Conservation (phyloP, 1,140 invertebrate species). For the Heliothis virescens region DNA sequence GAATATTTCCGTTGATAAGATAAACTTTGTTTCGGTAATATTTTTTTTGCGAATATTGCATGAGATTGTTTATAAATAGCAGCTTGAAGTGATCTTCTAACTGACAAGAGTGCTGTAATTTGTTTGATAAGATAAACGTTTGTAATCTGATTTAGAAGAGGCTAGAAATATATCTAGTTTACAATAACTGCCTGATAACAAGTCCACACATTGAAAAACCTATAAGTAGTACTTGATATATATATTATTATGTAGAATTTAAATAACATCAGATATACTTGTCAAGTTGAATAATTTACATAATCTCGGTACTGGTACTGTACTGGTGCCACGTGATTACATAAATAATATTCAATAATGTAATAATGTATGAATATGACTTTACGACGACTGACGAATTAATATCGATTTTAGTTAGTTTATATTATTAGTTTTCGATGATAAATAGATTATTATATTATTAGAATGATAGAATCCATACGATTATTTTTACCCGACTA, state of each 20-base stretch:
- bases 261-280: not conserved
- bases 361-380: not conserved
- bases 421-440: too few relatives aligned
- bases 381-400: too few relatives aligned
- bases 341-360: not conserved
- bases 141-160: constrained; percentile 8
- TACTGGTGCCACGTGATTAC: not conserved
- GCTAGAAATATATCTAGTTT: not conserved
- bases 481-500: too few relatives aligned
- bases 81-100: not conserved
- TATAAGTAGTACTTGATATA: not conserved
- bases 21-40: constrained; percentile 3
- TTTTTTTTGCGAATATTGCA: not conserved
- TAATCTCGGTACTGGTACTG: not conserved
- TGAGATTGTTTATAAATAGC: not conserved
- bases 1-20: constrained; percentile 27
- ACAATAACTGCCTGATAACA: constrained; percentile 2
- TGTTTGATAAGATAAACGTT: constrained; percentile 10
- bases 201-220: constrained; percentile 5
- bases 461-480: too few relatives aligned
- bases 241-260: not conserved
- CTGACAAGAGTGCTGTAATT: not conserved
- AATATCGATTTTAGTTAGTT: too few relatives aligned
- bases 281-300: constrained; percentile 3
- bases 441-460: too few relatives aligned